These are phyloP conservation scores for Phymanthus crucifer DNA, from an alignment of 92 coral and sea anemone species.

Conservation along the genomic window DNA sequence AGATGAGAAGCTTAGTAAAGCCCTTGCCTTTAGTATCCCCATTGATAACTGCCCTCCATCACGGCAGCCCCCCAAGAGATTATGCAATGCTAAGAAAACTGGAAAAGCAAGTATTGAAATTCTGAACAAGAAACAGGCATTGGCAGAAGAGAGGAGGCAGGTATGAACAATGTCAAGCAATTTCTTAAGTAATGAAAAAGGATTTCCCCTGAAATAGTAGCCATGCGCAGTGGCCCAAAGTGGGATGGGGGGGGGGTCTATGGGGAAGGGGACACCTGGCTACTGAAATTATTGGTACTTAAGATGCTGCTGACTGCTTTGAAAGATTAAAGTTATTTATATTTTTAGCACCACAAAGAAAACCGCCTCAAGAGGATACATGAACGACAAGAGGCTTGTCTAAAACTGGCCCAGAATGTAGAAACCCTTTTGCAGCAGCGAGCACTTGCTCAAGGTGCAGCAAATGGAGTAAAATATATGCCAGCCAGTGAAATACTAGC, in stretches of 20 bases:
- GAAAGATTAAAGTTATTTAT: not conserved
- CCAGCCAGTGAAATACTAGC: conserved; percentile 61
- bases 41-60: conserved; percentile 35
- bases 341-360: conserved; percentile 67
- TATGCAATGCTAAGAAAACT: conserved; percentile 14
- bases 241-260: too few relatives aligned
- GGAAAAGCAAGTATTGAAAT: conserved; percentile 47
- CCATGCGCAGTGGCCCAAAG: too few relatives aligned
- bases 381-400: conserved; percentile 87
- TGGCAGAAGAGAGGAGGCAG: conserved; percentile 72
- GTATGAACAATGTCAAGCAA: conserved; percentile 17
- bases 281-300: too few relatives aligned
- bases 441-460: conserved; percentile 54
- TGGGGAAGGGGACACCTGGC: too few relatives aligned
- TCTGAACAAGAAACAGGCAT: conserved; percentile 56
- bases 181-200: too few relatives aligned
- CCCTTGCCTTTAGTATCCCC: conserved; percentile 60
- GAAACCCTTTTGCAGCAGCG: conserved; percentile 82
- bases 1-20: conserved; percentile 16
- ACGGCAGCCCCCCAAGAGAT: conserved; percentile 57
- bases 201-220: too few relatives aligned
- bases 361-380: conserved; percentile 83
- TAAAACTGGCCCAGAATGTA: conserved; percentile 84
- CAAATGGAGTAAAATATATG: conserved; percentile 40
- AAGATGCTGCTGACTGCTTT: not conserved